These are phyloP conservation scores for Margaritifera margaritifera DNA, from an alignment of 2,888 invertebrate species.

Conservation along the genomic window DNA sequence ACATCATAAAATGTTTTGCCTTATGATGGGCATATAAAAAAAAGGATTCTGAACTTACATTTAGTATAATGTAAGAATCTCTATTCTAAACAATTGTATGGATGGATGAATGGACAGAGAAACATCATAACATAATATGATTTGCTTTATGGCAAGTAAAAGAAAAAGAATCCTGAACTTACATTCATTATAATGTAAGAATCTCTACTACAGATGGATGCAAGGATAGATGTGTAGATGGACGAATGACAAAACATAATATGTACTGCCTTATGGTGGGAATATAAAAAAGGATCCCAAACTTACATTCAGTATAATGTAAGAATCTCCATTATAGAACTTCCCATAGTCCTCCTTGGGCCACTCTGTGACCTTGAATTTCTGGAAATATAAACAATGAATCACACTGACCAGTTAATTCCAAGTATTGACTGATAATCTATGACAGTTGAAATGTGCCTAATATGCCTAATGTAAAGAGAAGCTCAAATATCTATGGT, in stretches of 20 bases:
- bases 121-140: too few species aligned
- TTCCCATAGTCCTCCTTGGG: constrained; percentile 65
- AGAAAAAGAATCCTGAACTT: constrained; percentile 5
- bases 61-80: too few species aligned
- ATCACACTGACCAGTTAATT: not conserved
- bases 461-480: not conserved
- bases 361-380: constrained; percentile 62
- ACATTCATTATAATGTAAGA: constrained; percentile 34
- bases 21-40: too few species aligned
- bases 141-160: too few species aligned
- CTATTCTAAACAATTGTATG: too few species aligned
- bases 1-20: too few species aligned
- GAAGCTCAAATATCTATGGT: not conserved
- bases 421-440: not conserved
- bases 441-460: not conserved
- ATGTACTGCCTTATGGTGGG: too few species aligned
- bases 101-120: too few species aligned
- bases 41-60: too few species aligned
- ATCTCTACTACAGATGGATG: constrained; percentile 6
- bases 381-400: constrained; percentile 46
- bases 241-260: too few species aligned
- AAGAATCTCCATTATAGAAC: constrained; percentile 68
- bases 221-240: too few species aligned
- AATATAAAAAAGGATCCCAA: too few species aligned
- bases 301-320: constrained; percentile 68